Evolutionary conservation across 2,797 vertebrate species (phyloP).

Genomic region (Hozukius guyotensis): DNA sequence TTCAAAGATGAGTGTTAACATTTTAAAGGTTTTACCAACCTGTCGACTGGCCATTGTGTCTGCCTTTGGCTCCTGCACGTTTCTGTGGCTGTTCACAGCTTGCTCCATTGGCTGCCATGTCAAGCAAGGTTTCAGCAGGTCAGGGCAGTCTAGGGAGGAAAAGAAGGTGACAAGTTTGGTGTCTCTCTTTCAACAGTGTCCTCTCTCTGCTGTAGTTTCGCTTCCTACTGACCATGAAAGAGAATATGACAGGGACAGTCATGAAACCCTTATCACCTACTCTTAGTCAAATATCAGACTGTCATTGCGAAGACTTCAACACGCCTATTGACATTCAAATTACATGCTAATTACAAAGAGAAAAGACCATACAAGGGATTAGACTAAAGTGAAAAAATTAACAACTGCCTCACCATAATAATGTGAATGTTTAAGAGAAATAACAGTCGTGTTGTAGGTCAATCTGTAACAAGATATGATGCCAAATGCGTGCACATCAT

Average conservation of each 20-base stretch:
- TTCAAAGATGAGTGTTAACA: neutral
- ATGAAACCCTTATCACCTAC: conserved; percentile 6
- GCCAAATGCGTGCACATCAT: conserved; percentile 36
- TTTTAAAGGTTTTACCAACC: conserved; percentile 72
- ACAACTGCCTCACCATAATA: neutral
- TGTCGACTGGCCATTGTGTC: conserved; percentile 92
- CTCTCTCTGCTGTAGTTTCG: too few relatives aligned
- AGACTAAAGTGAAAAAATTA: neutral
- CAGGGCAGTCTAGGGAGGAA: conserved; percentile 69
- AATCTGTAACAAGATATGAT: conserved; percentile 31
- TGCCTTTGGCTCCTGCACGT: conserved; percentile 88
- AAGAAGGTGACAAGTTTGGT: neutral
- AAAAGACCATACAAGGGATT: neutral
- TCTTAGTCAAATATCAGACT: neutral
- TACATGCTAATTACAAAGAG: neutral
- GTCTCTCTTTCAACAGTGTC: neutral
- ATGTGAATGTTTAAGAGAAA: neutral
- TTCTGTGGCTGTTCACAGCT: conserved; percentile 90
- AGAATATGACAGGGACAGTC: neutral
- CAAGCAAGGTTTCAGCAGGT: conserved; percentile 76
- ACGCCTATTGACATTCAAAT: conserved; percentile 24
- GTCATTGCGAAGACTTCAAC: conserved; percentile 4
- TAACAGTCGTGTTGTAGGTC: neutral
- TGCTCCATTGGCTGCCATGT: conserved; percentile 97
- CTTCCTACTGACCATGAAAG: neutral